Percentiles rank a stretch among this genome's conserved stretches.
phyloP scores from a whole-genome alignment of 2,888 invertebrate species.

The Agonopterix arenella region DNA sequence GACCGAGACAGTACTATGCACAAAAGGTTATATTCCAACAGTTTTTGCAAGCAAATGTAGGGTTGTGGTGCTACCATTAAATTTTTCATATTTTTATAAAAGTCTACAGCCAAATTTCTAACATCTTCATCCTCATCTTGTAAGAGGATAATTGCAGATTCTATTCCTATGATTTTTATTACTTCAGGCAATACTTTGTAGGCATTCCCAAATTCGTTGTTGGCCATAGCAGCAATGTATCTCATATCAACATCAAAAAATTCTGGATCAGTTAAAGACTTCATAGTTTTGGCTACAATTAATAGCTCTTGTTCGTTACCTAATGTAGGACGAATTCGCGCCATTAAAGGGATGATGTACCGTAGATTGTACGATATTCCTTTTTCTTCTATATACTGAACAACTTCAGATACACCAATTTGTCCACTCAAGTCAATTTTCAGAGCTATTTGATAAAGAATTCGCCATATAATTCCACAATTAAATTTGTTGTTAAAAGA shows the following conservation, averaged over 20 bases:
- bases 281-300: conserved; percentile 33
- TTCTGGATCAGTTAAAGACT: conserved; percentile 41
- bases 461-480: conserved; percentile 41
- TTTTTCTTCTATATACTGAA: conserved; percentile 20
- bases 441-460: conserved; percentile 45
- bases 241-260: conserved; percentile 53
- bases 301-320: conserved; percentile 18
- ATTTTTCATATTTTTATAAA: conserved; percentile 35
- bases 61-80: conserved; percentile 31
- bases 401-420: conserved; percentile 19
- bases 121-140: conserved; percentile 76
- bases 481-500: conserved; percentile 25
- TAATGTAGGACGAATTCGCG: conserved; percentile 25
- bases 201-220: conserved; percentile 47
- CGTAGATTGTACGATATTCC: conserved; percentile 37
- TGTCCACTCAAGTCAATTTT: conserved; percentile 20
- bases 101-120: conserved; percentile 50
- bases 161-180: conserved; percentile 45
- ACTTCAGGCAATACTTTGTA: conserved; percentile 33
- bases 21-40: conserved; percentile 41
- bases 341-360: conserved; percentile 48
- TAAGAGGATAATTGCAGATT: conserved; percentile 57
- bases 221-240: conserved; percentile 48
- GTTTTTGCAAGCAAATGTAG: conserved; percentile 42
- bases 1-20: conserved; percentile 24